Evolutionary conservation across 2,888 invertebrate species (phyloP), one percentile per base, ranked within the genome.

Genomic region (Scotopteryx bipunctaria): DNA sequence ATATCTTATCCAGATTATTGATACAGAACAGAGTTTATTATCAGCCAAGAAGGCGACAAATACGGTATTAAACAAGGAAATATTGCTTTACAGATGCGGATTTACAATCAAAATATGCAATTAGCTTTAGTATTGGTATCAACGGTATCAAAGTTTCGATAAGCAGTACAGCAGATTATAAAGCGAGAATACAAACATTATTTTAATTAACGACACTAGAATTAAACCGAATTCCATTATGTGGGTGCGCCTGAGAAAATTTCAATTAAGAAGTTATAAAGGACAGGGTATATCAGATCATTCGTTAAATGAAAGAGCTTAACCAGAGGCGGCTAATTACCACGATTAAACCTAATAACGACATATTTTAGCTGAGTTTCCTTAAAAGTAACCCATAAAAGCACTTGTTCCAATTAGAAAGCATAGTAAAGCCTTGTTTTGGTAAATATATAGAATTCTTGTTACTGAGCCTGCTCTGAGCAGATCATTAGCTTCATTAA

Each of bases 361-460:
- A 61, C 66, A 69, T 69, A 72, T 68, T 64, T 61, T 60, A 45
- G 41, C 42, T 62, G 52, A 35, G 31, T 63, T 63, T 66, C 63
- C 50, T 55, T 59, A 73, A 57, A 70, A 36, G 72, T 51, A 54
- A 45, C 50, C 78, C 78, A 50, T 78, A 73, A 74, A 74, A 56
- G 78, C 64, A 55, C 67, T 60, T 64, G 76, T 65, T 68, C 72
- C 67, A 76, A 76, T 77, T 78, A 77, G 74, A 81, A 78, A 77
- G 72, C 71, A 73, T 61, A 60, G 55, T 55, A 44, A 55, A 54
- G 49, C 53, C 67, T 59, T 60, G 69, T 69, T 69, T 70, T 64
- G 64, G 57, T 60, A 56, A 57, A 59, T 63, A 55, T 51, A 66
- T 65, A 56, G 59, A 57, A 71, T 68, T 70, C 65, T 63, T 57